These are phyloP conservation scores for Falco naumanni DNA, from an alignment of 2,797 vertebrate genomes.

Conservation along the genomic window DNA sequence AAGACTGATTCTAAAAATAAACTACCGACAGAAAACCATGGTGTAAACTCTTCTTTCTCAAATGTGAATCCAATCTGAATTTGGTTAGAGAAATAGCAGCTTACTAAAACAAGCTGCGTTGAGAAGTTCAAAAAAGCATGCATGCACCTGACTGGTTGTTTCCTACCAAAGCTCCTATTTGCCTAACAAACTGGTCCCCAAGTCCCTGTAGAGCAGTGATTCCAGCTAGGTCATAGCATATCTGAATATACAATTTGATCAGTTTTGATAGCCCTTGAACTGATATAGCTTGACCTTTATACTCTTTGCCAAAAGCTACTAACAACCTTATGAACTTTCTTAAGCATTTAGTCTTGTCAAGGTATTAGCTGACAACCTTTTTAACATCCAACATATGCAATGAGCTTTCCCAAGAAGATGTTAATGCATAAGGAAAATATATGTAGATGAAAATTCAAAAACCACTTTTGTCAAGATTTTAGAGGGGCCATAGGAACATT, in stretches of 20 bases:
- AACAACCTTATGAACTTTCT: conserved; percentile 73
- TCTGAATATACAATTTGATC: conserved; percentile 72
- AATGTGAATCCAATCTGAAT: background rate
- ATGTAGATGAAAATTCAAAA: conserved; percentile 45
- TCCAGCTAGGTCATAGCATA: conserved; percentile 74
- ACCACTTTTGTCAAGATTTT: conserved; percentile 1
- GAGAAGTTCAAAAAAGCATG: background rate
- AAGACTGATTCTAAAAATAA: background rate
- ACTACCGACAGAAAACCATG: background rate
- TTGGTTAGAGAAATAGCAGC: background rate
- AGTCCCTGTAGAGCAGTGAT: conserved; percentile 2
- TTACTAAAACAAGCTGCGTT: background rate
- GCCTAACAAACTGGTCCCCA: background rate
- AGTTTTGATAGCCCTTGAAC: conserved; percentile 70
- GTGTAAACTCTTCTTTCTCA: background rate
- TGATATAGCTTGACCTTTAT: conserved; percentile 73
- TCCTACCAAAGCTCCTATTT: background rate
- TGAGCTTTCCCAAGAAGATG: conserved; percentile 7
- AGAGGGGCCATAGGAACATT: background rate
- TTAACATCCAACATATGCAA: conserved; percentile 44
- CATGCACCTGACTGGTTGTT: background rate
- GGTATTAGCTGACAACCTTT: conserved; percentile 55
- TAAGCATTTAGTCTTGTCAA: conserved; percentile 62
- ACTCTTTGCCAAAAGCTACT: conserved; percentile 71
- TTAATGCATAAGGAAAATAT: conserved; percentile 41